These are phyloP conservation scores for Oxytorus armatus DNA, from an alignment of 2,888 invertebrate genomes.

Conservation along the genomic window DNA sequence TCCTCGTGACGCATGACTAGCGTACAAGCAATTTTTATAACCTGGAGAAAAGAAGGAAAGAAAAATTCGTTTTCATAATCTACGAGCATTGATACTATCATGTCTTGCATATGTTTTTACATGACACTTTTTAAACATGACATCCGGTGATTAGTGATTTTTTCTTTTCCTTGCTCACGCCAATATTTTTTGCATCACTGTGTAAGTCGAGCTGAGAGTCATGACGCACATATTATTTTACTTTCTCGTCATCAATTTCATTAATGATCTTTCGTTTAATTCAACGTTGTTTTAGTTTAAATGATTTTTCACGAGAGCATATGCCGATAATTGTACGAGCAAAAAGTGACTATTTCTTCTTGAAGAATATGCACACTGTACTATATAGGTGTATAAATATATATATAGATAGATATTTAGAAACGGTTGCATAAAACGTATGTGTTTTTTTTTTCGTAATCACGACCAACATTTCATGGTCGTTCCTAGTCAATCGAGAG, in stretches of 20 bases:
- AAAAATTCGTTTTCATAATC: constrained; percentile 6
- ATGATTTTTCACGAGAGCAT: background rate
- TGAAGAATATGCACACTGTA: constrained; percentile 16
- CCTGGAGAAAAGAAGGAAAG: background rate
- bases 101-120: too few relatives aligned
- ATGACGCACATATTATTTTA: constrained; percentile 19
- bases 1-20: background rate
- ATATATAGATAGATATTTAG: constrained; percentile 1
- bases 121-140: constrained; percentile 5
- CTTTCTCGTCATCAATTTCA: background rate
- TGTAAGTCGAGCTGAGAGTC: too few relatives aligned
- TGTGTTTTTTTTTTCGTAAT: constrained; percentile 47
- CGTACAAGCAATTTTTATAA: constrained; percentile 15
- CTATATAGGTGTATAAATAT: constrained; percentile 7
- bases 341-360: constrained; percentile 17
- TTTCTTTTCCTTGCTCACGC: background rate
- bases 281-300: background rate
- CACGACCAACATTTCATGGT: constrained; percentile 45
- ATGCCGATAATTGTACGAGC: background rate
- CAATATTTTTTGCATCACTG: too few relatives aligned
- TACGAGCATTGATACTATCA: background rate
- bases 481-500: constrained; percentile 60
- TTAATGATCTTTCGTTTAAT: background rate
- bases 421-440: constrained; percentile 36
- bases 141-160: background rate